Base-by-base conservation (phyloP, 2,797 vertebrate genomes). In the Crocidura indochinensis region DNA sequence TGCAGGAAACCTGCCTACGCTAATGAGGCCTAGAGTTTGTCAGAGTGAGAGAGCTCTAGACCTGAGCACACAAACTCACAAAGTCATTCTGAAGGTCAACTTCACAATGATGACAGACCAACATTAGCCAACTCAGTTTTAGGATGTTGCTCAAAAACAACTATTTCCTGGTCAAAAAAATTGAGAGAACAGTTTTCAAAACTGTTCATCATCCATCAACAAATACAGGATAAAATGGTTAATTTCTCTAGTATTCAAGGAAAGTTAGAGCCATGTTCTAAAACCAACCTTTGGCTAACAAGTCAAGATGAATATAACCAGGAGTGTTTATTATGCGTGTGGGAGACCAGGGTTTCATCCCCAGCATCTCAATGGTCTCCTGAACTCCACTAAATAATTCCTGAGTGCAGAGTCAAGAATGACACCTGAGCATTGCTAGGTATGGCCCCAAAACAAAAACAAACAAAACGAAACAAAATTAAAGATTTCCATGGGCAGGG, bases 101-200 rank as follows among this genome's bases (percentile, higher is more conserved):
- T 53, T 69, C 69, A 24, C 10, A 14, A n/a, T 73, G 67, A 62
- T 77, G 53, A 4, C 0, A 1, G 71, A 38, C 38, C 31, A 46
- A 27, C 88, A 26, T 27, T 7, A 77, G 77, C 47, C 64, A 88
- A 78, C 31, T 31, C 19, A 2, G 79, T 78, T 11, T 72, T 56
- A 47, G 82, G 83, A 72, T 53, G 65, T 86, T 95, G 91, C 92
- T 88, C 79, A 86, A 93, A 65, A 90, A 64, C 73, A 81, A 38
- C 44, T 77, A 83, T 85, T 91, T 95, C 85, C 83, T 87, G 90
- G 65, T 80, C 78, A 81, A 91, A 88, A 79, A 77, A 69, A 80
- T 78, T 92, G 46, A 81, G 83, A 88, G 84, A 90, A 64, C 20
- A 77, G n/a, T 29, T 64, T 83, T 71, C 73, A 56, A 62, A 95